phyloP scores from a whole-genome alignment of 2,797 vertebrate species.

The Clarias laeviceps region DNA sequence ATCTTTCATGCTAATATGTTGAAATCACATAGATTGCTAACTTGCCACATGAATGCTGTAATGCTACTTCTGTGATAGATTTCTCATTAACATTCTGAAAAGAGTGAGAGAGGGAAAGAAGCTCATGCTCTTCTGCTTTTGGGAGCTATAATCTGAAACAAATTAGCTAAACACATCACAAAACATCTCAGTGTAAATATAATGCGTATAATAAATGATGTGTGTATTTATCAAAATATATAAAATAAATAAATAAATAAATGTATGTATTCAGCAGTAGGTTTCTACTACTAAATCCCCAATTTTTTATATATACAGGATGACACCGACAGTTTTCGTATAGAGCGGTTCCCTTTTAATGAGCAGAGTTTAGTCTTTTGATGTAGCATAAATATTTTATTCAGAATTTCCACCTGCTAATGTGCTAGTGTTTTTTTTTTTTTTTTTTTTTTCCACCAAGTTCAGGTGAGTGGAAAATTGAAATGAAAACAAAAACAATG shows the following conservation, averaged over 20 bases:
- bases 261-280: background rate
- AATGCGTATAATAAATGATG: too few relatives aligned
- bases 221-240: too few relatives aligned
- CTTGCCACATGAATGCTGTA: background rate
- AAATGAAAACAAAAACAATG: conserved; percentile 23
- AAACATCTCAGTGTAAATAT: background rate
- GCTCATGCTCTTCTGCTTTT: background rate
- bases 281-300: background rate
- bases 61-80: background rate
- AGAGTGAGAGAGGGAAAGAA: background rate
- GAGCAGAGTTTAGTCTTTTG: background rate
- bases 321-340: background rate
- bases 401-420: background rate
- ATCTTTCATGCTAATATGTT: background rate
- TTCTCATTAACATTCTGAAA: background rate
- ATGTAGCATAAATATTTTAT: background rate
- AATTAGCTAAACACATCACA: background rate
- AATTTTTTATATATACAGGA: background rate
- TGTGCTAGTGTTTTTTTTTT: background rate
- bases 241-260: too few relatives aligned
- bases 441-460: background rate
- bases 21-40: background rate
- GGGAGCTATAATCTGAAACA: background rate
- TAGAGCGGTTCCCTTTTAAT: background rate
- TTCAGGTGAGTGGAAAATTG: conserved; percentile 16